Conservation (phyloP, 1,140 invertebrate species). For the Ceratoteleas bidentatus region DNA sequence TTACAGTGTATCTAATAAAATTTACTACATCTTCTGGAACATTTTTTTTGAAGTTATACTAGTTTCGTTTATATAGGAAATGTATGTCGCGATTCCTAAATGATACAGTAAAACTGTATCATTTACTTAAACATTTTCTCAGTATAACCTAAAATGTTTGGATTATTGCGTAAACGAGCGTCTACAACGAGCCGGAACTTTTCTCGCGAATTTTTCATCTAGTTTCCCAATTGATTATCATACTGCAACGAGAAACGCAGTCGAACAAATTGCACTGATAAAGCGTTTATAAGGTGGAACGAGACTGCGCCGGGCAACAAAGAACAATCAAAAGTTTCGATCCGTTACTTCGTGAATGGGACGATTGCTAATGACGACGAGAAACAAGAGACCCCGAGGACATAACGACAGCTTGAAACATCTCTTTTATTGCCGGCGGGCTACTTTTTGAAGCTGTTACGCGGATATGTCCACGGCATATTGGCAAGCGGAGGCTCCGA, state of each 20-base stretch:
- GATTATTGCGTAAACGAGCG: too few relatives aligned
- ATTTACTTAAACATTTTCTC: too few relatives aligned
- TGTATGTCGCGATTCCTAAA: too few relatives aligned
- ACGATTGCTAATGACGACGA: slow-evolving; percentile 57
- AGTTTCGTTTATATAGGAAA: too few relatives aligned
- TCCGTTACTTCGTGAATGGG: slow-evolving; percentile 55
- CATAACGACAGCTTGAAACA: slow-evolving; percentile 69
- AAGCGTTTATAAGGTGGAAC: slow-evolving; percentile 64
- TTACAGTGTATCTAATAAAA: too few relatives aligned
- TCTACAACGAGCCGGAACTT: too few relatives aligned
- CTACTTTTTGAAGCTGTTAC: slow-evolving; percentile 76
- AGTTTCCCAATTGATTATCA: neutral
- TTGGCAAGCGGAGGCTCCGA: slow-evolving; percentile 76
- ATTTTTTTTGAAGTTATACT: too few relatives aligned
- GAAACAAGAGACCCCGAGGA: slow-evolving; percentile 56
- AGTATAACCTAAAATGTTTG: too few relatives aligned
- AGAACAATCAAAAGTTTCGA: slow-evolving; percentile 65
- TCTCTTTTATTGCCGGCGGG: slow-evolving; percentile 77
- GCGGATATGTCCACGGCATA: slow-evolving; percentile 77
- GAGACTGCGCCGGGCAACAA: slow-evolving; percentile 26
- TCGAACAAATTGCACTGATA: slow-evolving; percentile 12
- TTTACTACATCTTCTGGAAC: too few relatives aligned
- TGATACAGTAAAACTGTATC: too few relatives aligned
- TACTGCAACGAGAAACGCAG: neutral
- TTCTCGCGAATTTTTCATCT: neutral